Conservation (phyloP, 2,888 invertebrate genomes). For the Eudemis profundana region DNA sequence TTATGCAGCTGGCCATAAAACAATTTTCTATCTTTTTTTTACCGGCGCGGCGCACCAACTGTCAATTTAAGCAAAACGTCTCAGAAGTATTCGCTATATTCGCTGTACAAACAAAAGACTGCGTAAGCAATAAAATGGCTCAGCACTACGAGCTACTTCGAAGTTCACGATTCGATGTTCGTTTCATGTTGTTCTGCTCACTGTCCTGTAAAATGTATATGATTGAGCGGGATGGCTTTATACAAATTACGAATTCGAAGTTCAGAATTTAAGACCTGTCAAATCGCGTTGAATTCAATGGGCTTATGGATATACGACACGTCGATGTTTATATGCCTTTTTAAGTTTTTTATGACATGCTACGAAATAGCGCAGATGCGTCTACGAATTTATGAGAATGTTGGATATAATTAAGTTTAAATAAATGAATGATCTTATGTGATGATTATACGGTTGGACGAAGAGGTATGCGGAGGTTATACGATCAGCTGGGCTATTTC, state of each 20-base stretch:
- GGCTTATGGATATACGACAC: background rate
- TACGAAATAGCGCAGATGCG: conserved; percentile 22
- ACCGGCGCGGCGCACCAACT: background rate
- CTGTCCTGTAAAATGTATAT: too few relatives aligned
- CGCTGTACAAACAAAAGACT: conserved; percentile 2
- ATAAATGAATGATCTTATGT: conserved; percentile 17
- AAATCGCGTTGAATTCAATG: background rate
- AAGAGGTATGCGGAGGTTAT: conserved; percentile 1
- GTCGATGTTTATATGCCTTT: background rate
- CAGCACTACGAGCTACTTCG: too few relatives aligned
- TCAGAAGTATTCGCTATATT: conserved; percentile 3
- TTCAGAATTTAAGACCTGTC: too few relatives aligned
- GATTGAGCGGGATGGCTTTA: too few relatives aligned
- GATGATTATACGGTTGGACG: conserved; percentile 17
- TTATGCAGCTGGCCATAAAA: conserved; percentile 21
- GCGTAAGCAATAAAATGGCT: background rate
- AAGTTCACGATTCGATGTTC: too few relatives aligned
- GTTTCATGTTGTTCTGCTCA: too few relatives aligned
- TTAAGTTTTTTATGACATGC: background rate
- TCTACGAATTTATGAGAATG: conserved; percentile 14
- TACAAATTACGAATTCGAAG: too few relatives aligned
- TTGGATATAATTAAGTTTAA: conserved; percentile 16
- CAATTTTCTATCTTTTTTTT: background rate
- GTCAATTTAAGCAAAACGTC: conserved; percentile 7
- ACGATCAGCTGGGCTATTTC: conserved; percentile 21